Conservation (phyloP, 2,888 invertebrate genomes). For the Hypomecis punctinalis region DNA sequence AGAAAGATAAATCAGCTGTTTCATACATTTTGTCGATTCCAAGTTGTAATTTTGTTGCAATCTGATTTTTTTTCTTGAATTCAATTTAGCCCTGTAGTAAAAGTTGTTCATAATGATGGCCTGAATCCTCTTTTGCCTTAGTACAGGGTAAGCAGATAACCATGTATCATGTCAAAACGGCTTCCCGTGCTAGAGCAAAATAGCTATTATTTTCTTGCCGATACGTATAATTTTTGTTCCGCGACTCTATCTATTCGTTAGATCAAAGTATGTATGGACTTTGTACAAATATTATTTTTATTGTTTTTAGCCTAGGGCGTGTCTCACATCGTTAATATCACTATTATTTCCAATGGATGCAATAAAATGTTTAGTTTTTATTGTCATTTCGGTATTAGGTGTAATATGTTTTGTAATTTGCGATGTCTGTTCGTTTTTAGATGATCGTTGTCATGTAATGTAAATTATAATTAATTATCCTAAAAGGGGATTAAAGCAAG, state of each 20-base stretch:
- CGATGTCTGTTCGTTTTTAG: no score
- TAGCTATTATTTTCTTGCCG: constrained; percentile 14
- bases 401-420: constrained; percentile 60
- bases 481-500: no score
- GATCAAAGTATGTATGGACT: constrained; percentile 42
- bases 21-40: no score
- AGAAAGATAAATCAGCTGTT: no score
- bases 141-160: no score
- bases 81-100: no score
- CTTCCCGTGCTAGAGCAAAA: constrained; percentile 1
- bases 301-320: constrained; percentile 51
- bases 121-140: no score
- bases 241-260: constrained; percentile 37
- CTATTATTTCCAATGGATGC: constrained; percentile 50
- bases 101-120: background rate
- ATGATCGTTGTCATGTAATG: no score
- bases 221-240: constrained; percentile 42
- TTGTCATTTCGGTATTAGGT: constrained; percentile 68
- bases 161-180: constrained; percentile 1
- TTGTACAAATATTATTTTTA: constrained; percentile 52
- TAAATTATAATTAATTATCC: no score
- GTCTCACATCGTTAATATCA: constrained; percentile 42
- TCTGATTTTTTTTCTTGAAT: no score
- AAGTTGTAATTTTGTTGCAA: no score
- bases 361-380: constrained; percentile 57